Conservation (phyloP, 2,888 invertebrate genomes). For the Glyphotaelius pellucidus region DNA sequence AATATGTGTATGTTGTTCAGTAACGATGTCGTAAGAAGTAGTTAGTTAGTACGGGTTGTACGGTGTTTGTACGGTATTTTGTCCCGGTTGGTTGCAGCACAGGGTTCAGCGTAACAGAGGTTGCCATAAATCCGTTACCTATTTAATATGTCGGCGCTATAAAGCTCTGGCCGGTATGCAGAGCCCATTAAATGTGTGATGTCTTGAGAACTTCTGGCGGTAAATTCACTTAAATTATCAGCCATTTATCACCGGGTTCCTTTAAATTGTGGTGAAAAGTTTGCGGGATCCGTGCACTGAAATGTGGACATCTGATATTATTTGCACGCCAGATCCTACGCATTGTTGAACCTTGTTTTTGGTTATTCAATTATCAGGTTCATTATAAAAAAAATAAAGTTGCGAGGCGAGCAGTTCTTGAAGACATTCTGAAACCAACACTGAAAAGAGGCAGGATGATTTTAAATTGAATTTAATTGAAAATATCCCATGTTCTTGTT, state of each 20-base stretch:
- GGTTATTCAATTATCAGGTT: neutral
- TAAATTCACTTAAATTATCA: conserved; percentile 55
- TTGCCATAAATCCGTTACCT: conserved; percentile 61
- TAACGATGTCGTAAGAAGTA: neutral
- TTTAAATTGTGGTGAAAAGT: conserved; percentile 33
- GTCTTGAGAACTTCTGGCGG: conserved; percentile 58
- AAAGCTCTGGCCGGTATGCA: conserved; percentile 57
- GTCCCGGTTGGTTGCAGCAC: conserved; percentile 36
- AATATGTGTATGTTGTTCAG: neutral
- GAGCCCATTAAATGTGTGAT: conserved; percentile 60
- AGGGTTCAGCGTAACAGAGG: conserved; percentile 5
- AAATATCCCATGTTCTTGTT: neutral
- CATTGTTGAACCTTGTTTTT: neutral
- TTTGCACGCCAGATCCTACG: too few relatives aligned
- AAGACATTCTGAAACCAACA: neutral
- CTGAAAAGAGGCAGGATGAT: neutral
- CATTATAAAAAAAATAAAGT: neutral
- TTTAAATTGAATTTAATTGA: neutral
- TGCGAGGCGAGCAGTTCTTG: neutral
- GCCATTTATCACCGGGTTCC: conserved; percentile 41
- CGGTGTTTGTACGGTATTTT: neutral
- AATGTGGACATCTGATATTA: neutral
- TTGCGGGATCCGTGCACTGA: conserved; percentile 19
- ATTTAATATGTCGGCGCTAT: conserved; percentile 62
- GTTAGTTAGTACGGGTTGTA: neutral